A percentile compares a stretch with the other conserved stretches of the same genome.
Conservation (phyloP, 2,888 invertebrate genomes). For the Neocrepidodera transversa region DNA sequence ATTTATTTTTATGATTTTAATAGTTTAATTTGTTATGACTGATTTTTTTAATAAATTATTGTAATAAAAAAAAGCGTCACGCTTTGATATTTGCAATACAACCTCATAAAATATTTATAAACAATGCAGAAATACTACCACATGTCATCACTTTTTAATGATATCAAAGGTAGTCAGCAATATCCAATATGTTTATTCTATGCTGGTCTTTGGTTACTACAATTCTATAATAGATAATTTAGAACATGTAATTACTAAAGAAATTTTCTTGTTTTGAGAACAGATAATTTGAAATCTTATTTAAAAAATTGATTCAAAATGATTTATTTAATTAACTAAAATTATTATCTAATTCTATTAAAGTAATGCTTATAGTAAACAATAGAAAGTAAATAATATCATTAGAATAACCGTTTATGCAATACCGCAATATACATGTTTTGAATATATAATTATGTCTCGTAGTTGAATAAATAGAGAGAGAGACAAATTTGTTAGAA, state of each 20-base stretch:
- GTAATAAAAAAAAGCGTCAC: neutral
- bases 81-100: neutral
- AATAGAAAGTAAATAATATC: neutral
- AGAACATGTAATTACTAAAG: too few relatives aligned
- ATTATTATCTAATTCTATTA: too few relatives aligned
- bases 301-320: too few relatives aligned
- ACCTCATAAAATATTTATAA: neutral
- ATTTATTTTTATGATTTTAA: too few relatives aligned
- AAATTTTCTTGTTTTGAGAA: too few relatives aligned
- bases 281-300: too few relatives aligned
- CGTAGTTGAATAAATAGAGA: neutral
- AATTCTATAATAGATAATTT: neutral
- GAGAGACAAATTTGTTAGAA: neutral
- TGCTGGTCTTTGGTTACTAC: neutral
- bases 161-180: constrained; percentile 1
- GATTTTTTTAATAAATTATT: too few relatives aligned
- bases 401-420: neutral
- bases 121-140: neutral
- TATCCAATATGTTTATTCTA: neutral
- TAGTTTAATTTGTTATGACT: too few relatives aligned
- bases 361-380: too few relatives aligned
- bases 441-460: neutral
- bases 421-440: neutral
- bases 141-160: constrained; percentile 3
- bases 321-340: too few relatives aligned